Evolutionary conservation across 2,113 vertebrate genomes (phyloP).

Genomic region (Esox niger): DNA sequence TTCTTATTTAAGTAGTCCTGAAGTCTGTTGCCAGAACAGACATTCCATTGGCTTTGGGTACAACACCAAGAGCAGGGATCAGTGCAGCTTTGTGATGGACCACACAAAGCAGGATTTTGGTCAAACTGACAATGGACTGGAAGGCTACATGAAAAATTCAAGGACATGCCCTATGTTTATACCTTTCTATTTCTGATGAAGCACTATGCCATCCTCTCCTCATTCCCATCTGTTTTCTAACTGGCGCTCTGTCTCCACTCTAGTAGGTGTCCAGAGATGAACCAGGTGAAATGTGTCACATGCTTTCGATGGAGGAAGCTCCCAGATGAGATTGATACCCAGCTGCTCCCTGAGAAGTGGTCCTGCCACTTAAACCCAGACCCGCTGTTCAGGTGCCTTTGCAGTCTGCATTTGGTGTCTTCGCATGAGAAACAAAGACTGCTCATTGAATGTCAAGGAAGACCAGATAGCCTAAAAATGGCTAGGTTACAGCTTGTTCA

Average conservation of each 20-base stretch:
- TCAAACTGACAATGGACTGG: too few relatives aligned
- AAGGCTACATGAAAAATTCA: too few relatives aligned
- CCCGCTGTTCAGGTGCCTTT: constrained; percentile 70
- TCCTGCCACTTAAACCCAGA: constrained; percentile 88
- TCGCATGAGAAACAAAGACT: too few relatives aligned
- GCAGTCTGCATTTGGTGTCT: too few relatives aligned
- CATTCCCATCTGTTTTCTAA: too few relatives aligned
- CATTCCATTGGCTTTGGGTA: constrained; percentile 92
- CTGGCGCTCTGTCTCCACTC: too few relatives aligned
- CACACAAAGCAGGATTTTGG: constrained; percentile 62
- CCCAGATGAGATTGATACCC: constrained; percentile 81
- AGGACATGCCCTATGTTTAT: too few relatives aligned
- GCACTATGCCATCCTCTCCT: too few relatives aligned
- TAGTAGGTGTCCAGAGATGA: constrained; percentile 87
- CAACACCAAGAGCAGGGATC: constrained; percentile 93
- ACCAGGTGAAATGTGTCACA: constrained; percentile 87
- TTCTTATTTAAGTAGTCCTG: constrained; percentile 35
- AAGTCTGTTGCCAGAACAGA: constrained; percentile 58
- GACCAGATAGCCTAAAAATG: too few relatives aligned
- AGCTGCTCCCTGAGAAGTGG: constrained; percentile 85
- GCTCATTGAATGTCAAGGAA: too few relatives aligned
- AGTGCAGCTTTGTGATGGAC: constrained; percentile 98
- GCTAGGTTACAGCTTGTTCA: too few relatives aligned
- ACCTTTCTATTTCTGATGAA: too few relatives aligned
- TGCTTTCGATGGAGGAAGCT: constrained; percentile 91